Percentiles rank a stretch among this genome's conserved stretches.
These are phyloP conservation scores for Armadillidium nasatum DNA, from an alignment of 1,140 invertebrate genomes.

Conservation along the genomic window DNA sequence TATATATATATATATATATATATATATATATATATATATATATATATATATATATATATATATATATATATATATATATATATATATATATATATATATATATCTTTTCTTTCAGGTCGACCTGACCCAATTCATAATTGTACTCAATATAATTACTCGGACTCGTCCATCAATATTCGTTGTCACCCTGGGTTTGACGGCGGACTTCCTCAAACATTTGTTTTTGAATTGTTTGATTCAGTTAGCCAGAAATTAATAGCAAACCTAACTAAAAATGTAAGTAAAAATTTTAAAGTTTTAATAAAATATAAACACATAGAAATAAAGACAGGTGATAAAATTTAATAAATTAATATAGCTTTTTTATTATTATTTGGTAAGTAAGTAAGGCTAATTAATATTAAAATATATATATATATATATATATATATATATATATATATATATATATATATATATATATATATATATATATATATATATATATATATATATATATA, in stretches of 20 bases:
- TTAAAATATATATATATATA: no score
- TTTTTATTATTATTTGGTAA: no score
- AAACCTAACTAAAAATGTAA: constrained; percentile 53
- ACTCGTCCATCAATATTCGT: constrained; percentile 58
- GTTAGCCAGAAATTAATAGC: constrained; percentile 50
- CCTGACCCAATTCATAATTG: constrained; percentile 81
- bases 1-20: constrained; percentile 25
- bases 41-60: constrained; percentile 6
- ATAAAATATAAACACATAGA: no score
- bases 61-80: constrained; percentile 6
- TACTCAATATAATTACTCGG: constrained; percentile 71
- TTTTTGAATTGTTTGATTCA: constrained; percentile 70
- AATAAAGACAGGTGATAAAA: no score
- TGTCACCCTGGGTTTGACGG: constrained; percentile 74
- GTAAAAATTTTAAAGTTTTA: no score
- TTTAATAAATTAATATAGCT: no score
- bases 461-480: no score
- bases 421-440: no score
- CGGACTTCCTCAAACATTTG: constrained; percentile 73
- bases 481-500: no score
- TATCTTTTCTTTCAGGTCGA: no score
- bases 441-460: no score
- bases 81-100: neutral
- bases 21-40: constrained; percentile 23
- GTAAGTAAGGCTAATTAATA: no score